These are phyloP conservation scores for Pitangus sulphuratus DNA, from an alignment of 2,797 vertebrate species.

Conservation along the genomic window DNA sequence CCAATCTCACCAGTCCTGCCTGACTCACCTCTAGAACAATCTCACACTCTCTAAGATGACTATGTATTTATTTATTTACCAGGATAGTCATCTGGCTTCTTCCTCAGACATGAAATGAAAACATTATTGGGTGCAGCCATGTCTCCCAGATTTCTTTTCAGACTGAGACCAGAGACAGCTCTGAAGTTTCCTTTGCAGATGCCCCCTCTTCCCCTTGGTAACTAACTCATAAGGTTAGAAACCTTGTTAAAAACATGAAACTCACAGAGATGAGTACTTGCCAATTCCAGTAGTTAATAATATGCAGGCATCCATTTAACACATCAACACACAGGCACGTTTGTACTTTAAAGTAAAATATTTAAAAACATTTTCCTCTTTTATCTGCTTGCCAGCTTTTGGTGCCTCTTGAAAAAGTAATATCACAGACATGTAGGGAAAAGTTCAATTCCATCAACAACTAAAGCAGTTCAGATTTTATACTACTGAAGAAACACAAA, in stretches of 20 bases:
- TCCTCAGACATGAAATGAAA: not conserved
- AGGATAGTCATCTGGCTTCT: not conserved
- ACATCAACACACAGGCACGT: not conserved
- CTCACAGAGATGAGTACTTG: not conserved
- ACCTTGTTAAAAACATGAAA: not conserved
- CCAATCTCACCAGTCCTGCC: not conserved
- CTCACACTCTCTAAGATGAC: not conserved
- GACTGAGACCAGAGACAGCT: not conserved
- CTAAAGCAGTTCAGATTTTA: not conserved
- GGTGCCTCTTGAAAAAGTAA: not conserved
- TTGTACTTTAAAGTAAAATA: conserved; percentile 4
- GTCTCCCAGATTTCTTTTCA: not conserved
- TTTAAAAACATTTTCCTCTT: not conserved
- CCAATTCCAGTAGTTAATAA: not conserved
- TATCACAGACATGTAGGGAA: not conserved
- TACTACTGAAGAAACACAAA: not conserved
- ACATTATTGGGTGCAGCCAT: not conserved
- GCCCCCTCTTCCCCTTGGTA: not conserved
- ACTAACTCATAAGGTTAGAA: not conserved
- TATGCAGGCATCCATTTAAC: not conserved
- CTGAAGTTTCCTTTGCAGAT: not conserved
- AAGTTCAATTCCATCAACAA: conserved; percentile 9
- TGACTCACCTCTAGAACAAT: not conserved
- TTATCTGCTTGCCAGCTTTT: conserved; percentile 8
- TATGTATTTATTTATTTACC: not conserved